These are phyloP conservation scores for Oxyura jamaicensis DNA, from an alignment of 2,113 vertebrate species.

Conservation along the genomic window DNA sequence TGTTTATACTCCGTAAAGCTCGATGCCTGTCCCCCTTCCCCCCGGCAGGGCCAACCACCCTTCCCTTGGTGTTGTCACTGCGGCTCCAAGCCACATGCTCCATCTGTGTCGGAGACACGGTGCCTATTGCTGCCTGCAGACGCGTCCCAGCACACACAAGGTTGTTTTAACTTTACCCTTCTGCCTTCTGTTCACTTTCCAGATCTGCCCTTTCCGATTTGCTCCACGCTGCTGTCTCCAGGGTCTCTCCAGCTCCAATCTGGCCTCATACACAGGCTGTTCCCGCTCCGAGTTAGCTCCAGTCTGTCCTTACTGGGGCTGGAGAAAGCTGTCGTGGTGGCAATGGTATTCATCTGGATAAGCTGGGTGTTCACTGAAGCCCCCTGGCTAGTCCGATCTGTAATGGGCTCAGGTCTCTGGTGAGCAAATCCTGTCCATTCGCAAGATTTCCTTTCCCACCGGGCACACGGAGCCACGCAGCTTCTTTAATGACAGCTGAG, in stretches of 20 bases:
- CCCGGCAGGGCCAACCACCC: background rate
- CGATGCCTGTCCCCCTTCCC: background rate
- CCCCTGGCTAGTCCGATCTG: background rate
- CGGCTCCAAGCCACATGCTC: background rate
- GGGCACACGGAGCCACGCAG: background rate
- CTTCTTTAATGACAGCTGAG: slow-evolving; percentile 8
- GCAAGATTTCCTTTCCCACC: background rate
- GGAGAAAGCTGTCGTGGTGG: background rate
- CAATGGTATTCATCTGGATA: background rate
- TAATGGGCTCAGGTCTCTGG: background rate
- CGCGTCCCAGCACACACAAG: background rate
- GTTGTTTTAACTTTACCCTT: slow-evolving; percentile 37
- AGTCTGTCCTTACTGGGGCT: background rate
- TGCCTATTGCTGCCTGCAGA: background rate
- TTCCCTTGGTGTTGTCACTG: fast-evolving
- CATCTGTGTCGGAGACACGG: background rate
- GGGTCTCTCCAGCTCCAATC: background rate
- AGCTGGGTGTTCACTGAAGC: background rate
- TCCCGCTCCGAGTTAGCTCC: background rate
- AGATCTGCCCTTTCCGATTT: background rate
- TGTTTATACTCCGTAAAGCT: fast-evolving
- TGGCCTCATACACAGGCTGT: background rate
- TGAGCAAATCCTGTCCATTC: background rate
- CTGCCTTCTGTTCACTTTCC: slow-evolving; percentile 41
- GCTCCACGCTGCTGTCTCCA: background rate